A percentile compares a stretch with the other conserved stretches of the same genome.
Evolutionary conservation across 2,888 invertebrate genomes (phyloP).

Genomic region (Diabrotica balteata): DNA sequence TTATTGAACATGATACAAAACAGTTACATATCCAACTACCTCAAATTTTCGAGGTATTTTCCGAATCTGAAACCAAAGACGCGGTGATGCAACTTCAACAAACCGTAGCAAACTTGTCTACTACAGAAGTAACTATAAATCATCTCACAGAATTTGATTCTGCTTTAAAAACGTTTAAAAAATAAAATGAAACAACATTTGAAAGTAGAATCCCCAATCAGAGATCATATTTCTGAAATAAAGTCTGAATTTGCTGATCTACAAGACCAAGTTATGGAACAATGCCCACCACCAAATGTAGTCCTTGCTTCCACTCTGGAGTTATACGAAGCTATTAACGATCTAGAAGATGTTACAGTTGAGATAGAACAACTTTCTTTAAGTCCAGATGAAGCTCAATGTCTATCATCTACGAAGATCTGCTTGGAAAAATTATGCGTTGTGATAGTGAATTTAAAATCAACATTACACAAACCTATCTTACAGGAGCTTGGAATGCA

Average conservation of each 20-base stretch:
- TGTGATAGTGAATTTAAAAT: constrained; percentile 35
- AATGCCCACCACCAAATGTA: constrained; percentile 32
- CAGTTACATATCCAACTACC: not conserved
- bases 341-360: constrained; percentile 32
- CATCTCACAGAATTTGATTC: not conserved
- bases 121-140: constrained; percentile 4
- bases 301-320: constrained; percentile 39
- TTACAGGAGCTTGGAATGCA: constrained; percentile 36
- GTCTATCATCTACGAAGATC: constrained; percentile 27
- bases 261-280: constrained; percentile 38
- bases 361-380: constrained; percentile 10
- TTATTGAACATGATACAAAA: not conserved
- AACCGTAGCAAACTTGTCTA: not conserved
- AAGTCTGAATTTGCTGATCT: constrained; percentile 37
- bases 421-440: constrained; percentile 39
- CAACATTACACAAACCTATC: constrained; percentile 39
- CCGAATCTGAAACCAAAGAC: not conserved
- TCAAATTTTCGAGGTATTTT: not conserved
- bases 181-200: not conserved
- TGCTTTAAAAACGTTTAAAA: not conserved
- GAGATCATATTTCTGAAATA: constrained; percentile 35
- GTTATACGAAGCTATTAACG: constrained; percentile 36
- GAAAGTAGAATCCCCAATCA: constrained; percentile 9
- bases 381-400: constrained; percentile 25
- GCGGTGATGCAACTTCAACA: not conserved